Evolutionary conservation across 2,113 vertebrate genomes (phyloP), one percentile per base, ranked within the genome.

Genomic region (Cebidichthys violaceus): DNA sequence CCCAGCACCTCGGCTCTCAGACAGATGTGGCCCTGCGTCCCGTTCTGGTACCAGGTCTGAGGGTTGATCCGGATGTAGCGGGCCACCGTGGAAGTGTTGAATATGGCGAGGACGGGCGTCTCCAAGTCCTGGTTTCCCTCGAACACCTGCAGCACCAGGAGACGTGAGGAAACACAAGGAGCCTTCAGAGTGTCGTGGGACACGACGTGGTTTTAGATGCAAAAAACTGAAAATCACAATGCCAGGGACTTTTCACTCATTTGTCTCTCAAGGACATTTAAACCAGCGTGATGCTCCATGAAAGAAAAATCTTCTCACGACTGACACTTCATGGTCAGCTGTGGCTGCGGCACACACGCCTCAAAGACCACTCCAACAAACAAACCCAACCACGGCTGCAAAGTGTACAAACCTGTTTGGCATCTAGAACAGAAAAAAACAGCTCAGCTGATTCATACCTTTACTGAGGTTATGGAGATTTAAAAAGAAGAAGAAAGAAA

Each of bases 41-140:
- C 98, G 0, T 99, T 98, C 66, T 95, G 72, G 1, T 96, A 97
- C 98, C 98, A 99, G 2, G 92, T 97, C 88, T 96, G 96, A 0
- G 98, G 98, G 81, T 96, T 98, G 89, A 99, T 84, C 1, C 97
- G 96, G 87, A 99, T 96, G 88, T 96, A 99, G 1, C 96, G 96
- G 0, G 96, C 97, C 45, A 96, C 96, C 1, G 95, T 75, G 0
- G 97, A 95, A 18, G 95, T 92, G 0, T 96, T 95, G 62, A 99
- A 96, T 72, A 96, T 93, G 0, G 95, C 97, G 83, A 97, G 90
- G 69, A 99, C 96, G 0, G 98, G 96, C 0, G 96, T 98, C 88
- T 98, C 97, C 60, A 95, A 93, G 75, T 98, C 96, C 89, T 96
- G 96, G 0, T 97, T 99, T 29, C 96, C 97, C 0, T 95, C 95